phyloP scores from a whole-genome alignment of 1,140 invertebrate species.

The Lordiphosa clarofinis region DNA sequence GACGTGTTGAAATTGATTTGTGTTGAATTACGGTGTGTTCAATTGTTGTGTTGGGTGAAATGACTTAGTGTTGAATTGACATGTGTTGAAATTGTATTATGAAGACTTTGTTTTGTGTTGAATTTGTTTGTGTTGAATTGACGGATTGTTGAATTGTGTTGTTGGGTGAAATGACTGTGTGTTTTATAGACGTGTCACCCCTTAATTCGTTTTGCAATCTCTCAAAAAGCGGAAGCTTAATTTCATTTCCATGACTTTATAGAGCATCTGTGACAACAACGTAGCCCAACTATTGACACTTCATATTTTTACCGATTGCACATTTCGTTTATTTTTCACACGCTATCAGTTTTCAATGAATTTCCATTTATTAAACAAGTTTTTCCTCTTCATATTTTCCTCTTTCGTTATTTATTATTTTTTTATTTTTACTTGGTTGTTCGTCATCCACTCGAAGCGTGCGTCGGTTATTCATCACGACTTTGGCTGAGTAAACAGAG shows the following conservation, averaged over 20 bases:
- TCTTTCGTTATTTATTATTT: conserved; percentile 23
- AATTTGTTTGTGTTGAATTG: too few relatives aligned
- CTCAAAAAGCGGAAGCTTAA: too few relatives aligned
- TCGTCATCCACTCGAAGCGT: conserved; percentile 39
- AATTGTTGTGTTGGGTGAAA: too few relatives aligned
- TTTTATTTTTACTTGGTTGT: conserved; percentile 17
- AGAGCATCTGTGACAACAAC: conserved; percentile 20
- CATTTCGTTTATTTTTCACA: conserved; percentile 72
- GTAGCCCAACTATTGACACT: conserved; percentile 35
- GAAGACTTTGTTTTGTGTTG: too few relatives aligned
- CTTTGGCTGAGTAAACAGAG: conserved; percentile 40
- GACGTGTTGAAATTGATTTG: too few relatives aligned
- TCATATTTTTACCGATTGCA: conserved; percentile 47
- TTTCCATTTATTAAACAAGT: conserved; percentile 63
- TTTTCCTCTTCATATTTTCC: conserved; percentile 23
- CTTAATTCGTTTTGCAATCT: too few relatives aligned
- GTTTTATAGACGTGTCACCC: too few relatives aligned
- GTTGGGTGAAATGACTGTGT: too few relatives aligned
- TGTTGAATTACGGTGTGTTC: too few relatives aligned
- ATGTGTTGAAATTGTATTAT: too few relatives aligned
- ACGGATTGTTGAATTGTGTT: too few relatives aligned
- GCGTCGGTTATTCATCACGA: conserved; percentile 52
- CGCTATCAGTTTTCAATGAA: conserved; percentile 75
- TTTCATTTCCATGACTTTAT: not conserved
- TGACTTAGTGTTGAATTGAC: too few relatives aligned